phyloP scores from a whole-genome alignment of 2,797 vertebrate genomes.

The Notamacropus eugenii region DNA sequence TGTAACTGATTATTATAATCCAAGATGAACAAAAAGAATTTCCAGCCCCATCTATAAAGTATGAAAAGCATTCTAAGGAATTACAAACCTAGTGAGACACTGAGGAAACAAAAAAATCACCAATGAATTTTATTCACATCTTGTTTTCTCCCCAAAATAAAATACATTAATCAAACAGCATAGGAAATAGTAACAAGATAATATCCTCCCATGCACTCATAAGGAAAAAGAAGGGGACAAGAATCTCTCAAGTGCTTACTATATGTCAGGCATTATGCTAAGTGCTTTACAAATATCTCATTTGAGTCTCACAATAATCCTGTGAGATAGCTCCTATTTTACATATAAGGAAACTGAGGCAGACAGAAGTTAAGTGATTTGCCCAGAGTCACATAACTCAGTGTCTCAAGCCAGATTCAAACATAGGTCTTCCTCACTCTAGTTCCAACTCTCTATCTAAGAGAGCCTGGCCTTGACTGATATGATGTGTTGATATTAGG shows the following conservation, averaged over 20 bases:
- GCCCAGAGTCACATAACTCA: background rate
- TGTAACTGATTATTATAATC: background rate
- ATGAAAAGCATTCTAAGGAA: background rate
- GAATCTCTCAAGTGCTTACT: background rate
- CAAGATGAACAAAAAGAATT: background rate
- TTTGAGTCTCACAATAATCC: background rate
- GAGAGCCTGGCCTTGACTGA: background rate
- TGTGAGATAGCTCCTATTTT: background rate
- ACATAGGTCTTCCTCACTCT: background rate
- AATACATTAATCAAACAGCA: background rate
- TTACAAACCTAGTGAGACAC: background rate
- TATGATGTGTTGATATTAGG: background rate
- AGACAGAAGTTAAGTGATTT: background rate
- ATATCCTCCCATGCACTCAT: background rate
- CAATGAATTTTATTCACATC: background rate
- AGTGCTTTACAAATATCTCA: background rate
- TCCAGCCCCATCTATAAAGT: background rate
- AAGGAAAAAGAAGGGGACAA: background rate
- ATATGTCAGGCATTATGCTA: background rate
- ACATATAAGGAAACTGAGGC: background rate
- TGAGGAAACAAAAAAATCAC: background rate
- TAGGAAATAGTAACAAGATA: background rate
- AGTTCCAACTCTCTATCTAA: background rate
- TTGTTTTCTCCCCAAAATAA: background rate
- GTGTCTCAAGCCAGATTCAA: background rate